phyloP scores from a whole-genome alignment of 2,888 invertebrate genomes.

The Dione juno region DNA sequence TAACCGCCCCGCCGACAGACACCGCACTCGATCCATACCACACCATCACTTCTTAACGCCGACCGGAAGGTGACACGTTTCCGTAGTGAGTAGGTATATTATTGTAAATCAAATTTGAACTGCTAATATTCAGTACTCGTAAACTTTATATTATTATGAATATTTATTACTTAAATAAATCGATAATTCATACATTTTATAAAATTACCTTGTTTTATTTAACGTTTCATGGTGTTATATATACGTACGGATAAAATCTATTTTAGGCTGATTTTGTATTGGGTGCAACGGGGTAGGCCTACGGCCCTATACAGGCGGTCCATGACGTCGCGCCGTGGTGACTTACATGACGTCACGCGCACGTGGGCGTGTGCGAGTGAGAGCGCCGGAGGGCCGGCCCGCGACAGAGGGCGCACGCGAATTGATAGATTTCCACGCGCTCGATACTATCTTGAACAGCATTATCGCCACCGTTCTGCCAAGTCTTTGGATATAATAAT shows the following conservation, averaged over 20 bases:
- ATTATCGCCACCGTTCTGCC: constrained; percentile 57
- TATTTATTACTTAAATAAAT: neutral
- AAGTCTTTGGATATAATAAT: constrained; percentile 3
- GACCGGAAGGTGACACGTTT: constrained; percentile 18
- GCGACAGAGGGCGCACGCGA: constrained; percentile 68
- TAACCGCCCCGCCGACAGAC: constrained; percentile 50
- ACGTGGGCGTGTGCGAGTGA: constrained; percentile 73
- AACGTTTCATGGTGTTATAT: no score
- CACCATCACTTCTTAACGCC: constrained; percentile 15
- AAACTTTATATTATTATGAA: neutral
- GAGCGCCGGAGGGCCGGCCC: constrained; percentile 52
- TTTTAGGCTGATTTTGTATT: neutral
- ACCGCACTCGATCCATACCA: constrained; percentile 37
- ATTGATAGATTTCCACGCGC: constrained; percentile 76
- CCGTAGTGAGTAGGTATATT: neutral
- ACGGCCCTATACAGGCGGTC: constrained; percentile 51
- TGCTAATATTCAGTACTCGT: neutral
- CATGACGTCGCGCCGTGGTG: constrained; percentile 68
- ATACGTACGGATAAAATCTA: neutral
- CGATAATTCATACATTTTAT: no score
- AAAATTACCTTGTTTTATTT: no score
- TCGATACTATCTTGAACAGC: constrained; percentile 77
- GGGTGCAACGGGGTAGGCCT: constrained; percentile 34
- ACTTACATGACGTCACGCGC: constrained; percentile 73
- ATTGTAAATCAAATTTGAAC: no score